Conservation (phyloP, 2,113 vertebrate species). For the Dissostichus mawsoni region DNA sequence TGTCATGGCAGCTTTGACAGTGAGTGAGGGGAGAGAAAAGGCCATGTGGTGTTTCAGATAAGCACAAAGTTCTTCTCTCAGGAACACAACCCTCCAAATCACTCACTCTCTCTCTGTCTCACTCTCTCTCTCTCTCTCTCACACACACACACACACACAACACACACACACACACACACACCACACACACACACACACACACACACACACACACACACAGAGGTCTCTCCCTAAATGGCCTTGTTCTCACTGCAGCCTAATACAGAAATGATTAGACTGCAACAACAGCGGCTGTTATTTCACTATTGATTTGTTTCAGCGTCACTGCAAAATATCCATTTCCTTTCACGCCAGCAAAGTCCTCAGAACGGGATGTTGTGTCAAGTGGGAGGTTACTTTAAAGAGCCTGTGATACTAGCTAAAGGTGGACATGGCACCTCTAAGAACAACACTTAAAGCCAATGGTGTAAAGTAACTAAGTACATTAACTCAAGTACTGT, state of each 20-base stretch:
- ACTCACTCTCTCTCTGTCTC: background rate
- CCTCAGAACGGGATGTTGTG: background rate
- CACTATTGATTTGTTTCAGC: slow-evolving; percentile 36
- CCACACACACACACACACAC: background rate
- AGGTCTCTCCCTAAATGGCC: slow-evolving; percentile 13
- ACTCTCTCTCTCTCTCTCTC: no score
- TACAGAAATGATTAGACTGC: slow-evolving; percentile 28
- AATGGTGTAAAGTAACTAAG: no score
- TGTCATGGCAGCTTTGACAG: slow-evolving; percentile 38
- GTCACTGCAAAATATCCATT: background rate
- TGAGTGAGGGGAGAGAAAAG: slow-evolving; percentile 41
- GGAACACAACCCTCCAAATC: slow-evolving; percentile 52
- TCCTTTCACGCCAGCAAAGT: background rate
- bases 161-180: background rate
- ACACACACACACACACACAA: background rate
- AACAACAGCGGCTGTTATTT: slow-evolving; percentile 24
- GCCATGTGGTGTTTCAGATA: slow-evolving; percentile 70
- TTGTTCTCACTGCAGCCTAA: background rate
- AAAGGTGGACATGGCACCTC: no score
- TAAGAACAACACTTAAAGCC: no score
- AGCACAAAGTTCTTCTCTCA: slow-evolving; percentile 55
- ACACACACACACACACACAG: slow-evolving; percentile 1
- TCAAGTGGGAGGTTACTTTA: slow-evolving; percentile 4
- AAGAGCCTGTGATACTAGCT: background rate
- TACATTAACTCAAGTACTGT: no score